A percentile compares a stretch with the other conserved stretches of the same genome.
Evolutionary conservation across 2,888 invertebrate genomes (phyloP).

Genomic region (Venusia cambrica): DNA sequence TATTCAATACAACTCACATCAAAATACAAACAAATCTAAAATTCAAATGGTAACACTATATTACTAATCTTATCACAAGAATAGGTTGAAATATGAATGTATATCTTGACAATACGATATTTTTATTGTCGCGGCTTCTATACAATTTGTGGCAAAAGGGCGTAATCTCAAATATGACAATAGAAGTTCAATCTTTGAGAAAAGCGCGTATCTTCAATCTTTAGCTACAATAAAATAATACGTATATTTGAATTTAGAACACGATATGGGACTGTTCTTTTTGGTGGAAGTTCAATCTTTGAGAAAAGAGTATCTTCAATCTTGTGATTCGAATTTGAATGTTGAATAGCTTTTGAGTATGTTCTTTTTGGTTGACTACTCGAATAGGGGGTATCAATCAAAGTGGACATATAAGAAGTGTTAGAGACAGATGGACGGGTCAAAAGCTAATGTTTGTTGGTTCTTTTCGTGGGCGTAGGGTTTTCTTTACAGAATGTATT

Average conservation of each 20-base stretch:
- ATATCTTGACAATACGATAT: constrained; percentile 59
- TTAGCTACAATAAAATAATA: too few relatives aligned
- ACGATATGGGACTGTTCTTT: too few relatives aligned
- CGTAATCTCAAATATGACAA: too few relatives aligned
- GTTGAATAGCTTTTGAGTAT: constrained; percentile 34
- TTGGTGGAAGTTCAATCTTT: constrained; percentile 39
- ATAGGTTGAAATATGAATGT: constrained; percentile 70
- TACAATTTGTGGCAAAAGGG: constrained; percentile 40
- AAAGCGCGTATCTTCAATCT: constrained; percentile 36
- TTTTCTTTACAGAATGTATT: constrained; percentile 26
- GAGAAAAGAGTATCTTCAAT: constrained; percentile 35
- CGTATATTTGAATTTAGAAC: too few relatives aligned
- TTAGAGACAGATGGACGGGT: constrained; percentile 42
- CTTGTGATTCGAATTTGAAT: constrained; percentile 15
- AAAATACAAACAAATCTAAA: constrained; percentile 61
- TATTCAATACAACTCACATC: constrained; percentile 62
- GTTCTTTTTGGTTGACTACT: constrained; percentile 23
- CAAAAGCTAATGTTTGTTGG: constrained; percentile 40
- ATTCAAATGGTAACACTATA: constrained; percentile 73
- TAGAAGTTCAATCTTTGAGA: constrained; percentile 37
- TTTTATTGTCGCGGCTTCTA: constrained; percentile 70
- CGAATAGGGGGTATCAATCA: constrained; percentile 55
- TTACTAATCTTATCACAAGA: constrained; percentile 60
- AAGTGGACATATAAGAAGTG: constrained; percentile 40
- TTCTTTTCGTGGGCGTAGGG: constrained; percentile 21